phyloP scores from a whole-genome alignment of 1,140 invertebrate species.

The Orussus abietinus region DNA sequence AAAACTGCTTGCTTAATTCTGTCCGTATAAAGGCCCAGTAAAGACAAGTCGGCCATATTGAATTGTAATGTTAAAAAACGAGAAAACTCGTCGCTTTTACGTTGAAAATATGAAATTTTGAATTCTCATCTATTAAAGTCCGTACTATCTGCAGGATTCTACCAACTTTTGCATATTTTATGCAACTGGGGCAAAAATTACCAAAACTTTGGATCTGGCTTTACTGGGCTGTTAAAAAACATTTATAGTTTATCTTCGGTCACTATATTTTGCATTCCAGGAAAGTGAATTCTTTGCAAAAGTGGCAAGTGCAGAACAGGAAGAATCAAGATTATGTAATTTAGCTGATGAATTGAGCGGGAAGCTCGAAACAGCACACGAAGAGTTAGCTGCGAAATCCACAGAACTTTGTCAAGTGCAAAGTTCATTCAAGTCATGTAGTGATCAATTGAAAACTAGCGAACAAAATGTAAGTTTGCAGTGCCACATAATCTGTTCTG shows the following conservation, averaged over 20 bases:
- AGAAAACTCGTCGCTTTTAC: too few relatives aligned
- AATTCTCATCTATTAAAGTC: constrained; percentile 5
- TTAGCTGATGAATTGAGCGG: constrained; percentile 23
- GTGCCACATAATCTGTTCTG: constrained; percentile 8
- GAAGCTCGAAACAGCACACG: constrained; percentile 25
- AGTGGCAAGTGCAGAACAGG: constrained; percentile 19
- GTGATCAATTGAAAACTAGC: constrained; percentile 22
- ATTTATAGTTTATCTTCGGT: constrained; percentile 10
- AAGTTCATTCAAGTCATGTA: constrained; percentile 20
- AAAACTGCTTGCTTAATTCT: too few relatives aligned
- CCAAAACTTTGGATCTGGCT: too few relatives aligned
- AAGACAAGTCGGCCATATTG: too few relatives aligned
- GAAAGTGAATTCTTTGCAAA: constrained; percentile 26
- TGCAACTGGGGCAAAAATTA: too few relatives aligned
- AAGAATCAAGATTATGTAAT: constrained; percentile 18
- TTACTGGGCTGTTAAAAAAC: too few relatives aligned
- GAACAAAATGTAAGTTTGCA: constrained; percentile 23
- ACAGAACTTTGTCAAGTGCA: constrained; percentile 20
- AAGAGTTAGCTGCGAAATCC: constrained; percentile 22
- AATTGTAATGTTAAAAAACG: too few relatives aligned
- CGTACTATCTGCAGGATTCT: too few relatives aligned
- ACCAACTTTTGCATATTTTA: too few relatives aligned
- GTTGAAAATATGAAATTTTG: background rate
- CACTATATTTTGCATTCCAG: constrained; percentile 23
- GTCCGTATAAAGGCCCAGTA: too few relatives aligned